Conservation (phyloP, 2,888 invertebrate genomes). For the Hydrotaea diabolus region DNA sequence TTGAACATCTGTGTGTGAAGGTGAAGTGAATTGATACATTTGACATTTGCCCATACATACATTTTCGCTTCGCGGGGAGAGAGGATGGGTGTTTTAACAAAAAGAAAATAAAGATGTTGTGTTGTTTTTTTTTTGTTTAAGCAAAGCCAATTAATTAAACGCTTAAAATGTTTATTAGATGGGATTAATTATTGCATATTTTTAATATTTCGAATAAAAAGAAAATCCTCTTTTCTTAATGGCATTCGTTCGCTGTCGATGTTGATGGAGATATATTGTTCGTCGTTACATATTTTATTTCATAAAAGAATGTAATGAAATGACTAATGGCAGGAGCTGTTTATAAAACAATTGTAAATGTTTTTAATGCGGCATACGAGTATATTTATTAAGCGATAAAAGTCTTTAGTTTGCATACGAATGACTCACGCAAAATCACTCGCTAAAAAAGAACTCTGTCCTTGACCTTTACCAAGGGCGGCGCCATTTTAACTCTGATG, state of each 20-base stretch:
- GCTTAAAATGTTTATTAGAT: no score
- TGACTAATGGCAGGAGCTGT: background rate
- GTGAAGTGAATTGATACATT: conserved; percentile 51
- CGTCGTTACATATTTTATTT: conserved; percentile 13
- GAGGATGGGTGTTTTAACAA: background rate
- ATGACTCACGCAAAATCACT: background rate
- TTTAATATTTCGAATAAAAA: no score
- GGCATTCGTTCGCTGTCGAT: no score
- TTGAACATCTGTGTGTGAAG: conserved; percentile 58
- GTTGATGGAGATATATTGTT: background rate
- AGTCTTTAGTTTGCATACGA: no score
- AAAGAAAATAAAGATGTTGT: background rate
- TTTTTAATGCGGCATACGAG: background rate
- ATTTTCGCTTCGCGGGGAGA: background rate
- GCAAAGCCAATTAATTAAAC: no score
- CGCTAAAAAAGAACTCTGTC: no score
- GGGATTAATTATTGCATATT: no score
- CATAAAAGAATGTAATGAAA: conserved; percentile 47
- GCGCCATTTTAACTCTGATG: no score
- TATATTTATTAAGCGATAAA: no score
- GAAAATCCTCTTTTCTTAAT: no score
- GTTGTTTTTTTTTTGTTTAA: no score
- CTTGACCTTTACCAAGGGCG: no score
- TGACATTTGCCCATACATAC: conserved; percentile 57
- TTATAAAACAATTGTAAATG: background rate